phyloP scores from a whole-genome alignment of 53 echinoderm and acorn worm species.

The Zoroaster sp. region DNA sequence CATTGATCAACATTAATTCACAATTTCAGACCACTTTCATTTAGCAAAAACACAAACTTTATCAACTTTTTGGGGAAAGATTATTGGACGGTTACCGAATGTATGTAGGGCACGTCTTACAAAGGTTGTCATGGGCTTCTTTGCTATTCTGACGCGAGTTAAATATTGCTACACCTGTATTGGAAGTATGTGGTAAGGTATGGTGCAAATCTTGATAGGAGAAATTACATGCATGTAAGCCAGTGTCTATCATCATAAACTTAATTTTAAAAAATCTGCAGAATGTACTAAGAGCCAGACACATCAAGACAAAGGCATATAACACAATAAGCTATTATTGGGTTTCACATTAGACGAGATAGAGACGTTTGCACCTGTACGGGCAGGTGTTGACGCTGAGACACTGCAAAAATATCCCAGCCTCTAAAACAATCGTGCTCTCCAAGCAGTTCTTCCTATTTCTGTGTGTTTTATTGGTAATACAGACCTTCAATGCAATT shows the following conservation, averaged over 20 bases:
- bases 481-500: background rate
- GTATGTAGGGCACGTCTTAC: background rate
- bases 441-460: background rate
- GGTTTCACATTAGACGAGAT: slow-evolving; percentile 31
- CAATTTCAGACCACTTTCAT: too few species aligned
- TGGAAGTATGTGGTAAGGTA: background rate
- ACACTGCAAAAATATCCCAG: background rate
- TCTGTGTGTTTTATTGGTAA: background rate
- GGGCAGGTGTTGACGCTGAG: slow-evolving; percentile 8
- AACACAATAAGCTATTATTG: slow-evolving; percentile 39
- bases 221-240: background rate
- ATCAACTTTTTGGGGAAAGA: background rate
- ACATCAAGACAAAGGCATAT: slow-evolving; percentile 1
- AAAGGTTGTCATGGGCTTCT: background rate
- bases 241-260: background rate
- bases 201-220: background rate
- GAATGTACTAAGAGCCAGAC: background rate
- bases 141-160: background rate
- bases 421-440: background rate
- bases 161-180: background rate
- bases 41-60: too few species aligned
- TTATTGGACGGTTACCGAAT: background rate
- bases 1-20: too few species aligned
- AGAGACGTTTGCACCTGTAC: background rate
- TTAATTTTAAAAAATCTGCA: background rate